Base-by-base conservation (phyloP, 2,797 vertebrate species). In the Brachyalestes nurse region DNA sequence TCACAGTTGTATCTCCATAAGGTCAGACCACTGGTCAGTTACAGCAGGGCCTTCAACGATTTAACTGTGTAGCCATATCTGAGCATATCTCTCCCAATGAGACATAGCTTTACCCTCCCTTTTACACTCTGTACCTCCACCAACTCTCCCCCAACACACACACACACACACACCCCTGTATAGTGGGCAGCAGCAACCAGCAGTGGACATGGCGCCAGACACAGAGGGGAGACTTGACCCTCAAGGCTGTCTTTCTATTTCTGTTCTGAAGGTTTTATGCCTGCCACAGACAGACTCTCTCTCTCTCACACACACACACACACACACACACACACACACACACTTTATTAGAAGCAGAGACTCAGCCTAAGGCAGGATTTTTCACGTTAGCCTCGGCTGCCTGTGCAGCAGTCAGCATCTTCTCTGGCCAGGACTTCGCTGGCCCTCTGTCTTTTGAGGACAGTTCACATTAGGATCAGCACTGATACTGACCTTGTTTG, bases 161-260 rank as follows among this genome's bases (percentile, higher is more conserved):
- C 28, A 28, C 28, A 28, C 28, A 28, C 28, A 28, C 3, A 28
- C 28, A 28, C 28, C 28, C 28, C 28, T 28, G 28, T 28, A 28
- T 28, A 64, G 61, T 64, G 61, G 34, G 28, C 62, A 38, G 62
- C 28, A 62, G 23, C 13, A 13, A 62, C 13, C 13, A 34, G 62
- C 89, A 90, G 88, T 87, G 79, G 85, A 75, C 40, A 82, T 38
- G 79, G 23, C 79, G 80, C 76, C 72, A 65, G 62, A 65, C 62
- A 78, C 69, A 84, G 61, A 21, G 71, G 13, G 64, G 21, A 38
- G 55, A 47, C 34, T 76, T 53, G 13, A 72, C 28, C 69, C 74
- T 72, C 55, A 25, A 49, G 70, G 45, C 73, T 73, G 58, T 65
- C 45, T 40, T 21, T 75, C 28, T 38, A 72, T 69, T 69, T 19